These are phyloP conservation scores for Avahi laniger DNA, from an alignment of 2,797 vertebrate species.

Conservation along the genomic window DNA sequence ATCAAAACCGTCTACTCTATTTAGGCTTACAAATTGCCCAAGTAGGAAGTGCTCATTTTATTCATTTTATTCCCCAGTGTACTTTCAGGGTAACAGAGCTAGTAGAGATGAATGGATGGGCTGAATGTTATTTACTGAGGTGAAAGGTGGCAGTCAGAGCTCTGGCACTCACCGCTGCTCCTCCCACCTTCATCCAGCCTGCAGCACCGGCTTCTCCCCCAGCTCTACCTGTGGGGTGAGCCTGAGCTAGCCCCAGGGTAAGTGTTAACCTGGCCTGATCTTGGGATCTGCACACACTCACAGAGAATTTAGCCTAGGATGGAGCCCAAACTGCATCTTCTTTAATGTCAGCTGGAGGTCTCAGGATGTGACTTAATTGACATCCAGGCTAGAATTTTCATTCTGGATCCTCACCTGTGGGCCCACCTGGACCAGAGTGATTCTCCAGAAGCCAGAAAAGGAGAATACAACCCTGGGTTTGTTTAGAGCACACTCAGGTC, in stretches of 20 bases:
- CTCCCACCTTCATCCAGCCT: rapidly evolving
- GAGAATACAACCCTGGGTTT: background rate
- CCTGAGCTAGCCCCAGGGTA: no score
- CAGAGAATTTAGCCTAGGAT: background rate
- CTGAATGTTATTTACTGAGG: background rate
- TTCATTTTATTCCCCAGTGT: background rate
- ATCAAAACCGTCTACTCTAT: background rate
- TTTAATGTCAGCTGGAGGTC: background rate
- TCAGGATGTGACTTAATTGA: background rate
- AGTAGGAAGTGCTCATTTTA: background rate
- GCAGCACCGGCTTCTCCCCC: background rate
- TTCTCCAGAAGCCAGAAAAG: background rate
- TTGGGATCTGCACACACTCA: background rate
- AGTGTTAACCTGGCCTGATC: no score
- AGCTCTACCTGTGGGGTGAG: background rate
- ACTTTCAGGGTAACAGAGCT: background rate
- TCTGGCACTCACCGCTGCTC: rapidly evolving
- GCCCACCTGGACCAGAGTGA: background rate
- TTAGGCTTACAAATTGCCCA: background rate
- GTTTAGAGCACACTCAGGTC: background rate
- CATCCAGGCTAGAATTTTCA: background rate
- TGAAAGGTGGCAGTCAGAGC: background rate
- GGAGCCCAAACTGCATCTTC: background rate
- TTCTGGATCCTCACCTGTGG: background rate
- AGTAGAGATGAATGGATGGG: background rate